Evolutionary conservation across 2,113 vertebrate species (phyloP), one percentile per base, ranked within the genome.

Genomic region (Phylloscopus whistleri): DNA sequence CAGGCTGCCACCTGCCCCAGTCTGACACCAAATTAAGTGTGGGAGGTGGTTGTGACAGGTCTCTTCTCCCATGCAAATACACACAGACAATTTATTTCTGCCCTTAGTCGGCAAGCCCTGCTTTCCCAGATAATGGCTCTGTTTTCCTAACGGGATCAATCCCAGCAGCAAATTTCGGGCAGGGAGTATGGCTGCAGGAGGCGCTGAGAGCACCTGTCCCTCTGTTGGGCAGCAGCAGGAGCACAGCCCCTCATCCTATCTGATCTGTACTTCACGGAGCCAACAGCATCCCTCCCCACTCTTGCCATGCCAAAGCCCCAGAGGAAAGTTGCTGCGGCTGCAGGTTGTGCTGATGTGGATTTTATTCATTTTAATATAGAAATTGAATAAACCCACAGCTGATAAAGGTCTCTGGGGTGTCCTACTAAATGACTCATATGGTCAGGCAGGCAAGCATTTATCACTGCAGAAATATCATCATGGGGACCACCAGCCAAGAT

Each of bases 111-210:
- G n/a, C 72, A 60, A 89, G 24, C 15, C 39, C 16, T 37, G 22
- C 27, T 43, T 79, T 39, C 30, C 53, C 59, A 44, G 41, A 27
- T 67, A 49, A 56, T 3, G 39, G 12, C 17, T 70, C 27, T 75
- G 26, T 35, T 91, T 48, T 73, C 11, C 70, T 63, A 10, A 37
- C 0, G 0, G 49, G 13, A 26, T 52, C 24, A n/a, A 27, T 41
- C 35, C 44, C 55, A 63, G 35, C 18, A 60, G 31, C 13, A 43
- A 8, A 33, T 43, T 75, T 37, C 35, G 56, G 64, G 73, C 46
- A 31, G 35, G 24, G 3, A 9, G 26, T 8, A 2, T 4, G n/a
- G 69, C 60, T 84, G 43, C 33, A 48, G 70, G 43, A 55, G 59
- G 39, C 70, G 39, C 43, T 21, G 62, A n/a, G 41, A 59, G 18